phyloP scores from a whole-genome alignment of 2,113 vertebrate species.

The Numida meleagris region DNA sequence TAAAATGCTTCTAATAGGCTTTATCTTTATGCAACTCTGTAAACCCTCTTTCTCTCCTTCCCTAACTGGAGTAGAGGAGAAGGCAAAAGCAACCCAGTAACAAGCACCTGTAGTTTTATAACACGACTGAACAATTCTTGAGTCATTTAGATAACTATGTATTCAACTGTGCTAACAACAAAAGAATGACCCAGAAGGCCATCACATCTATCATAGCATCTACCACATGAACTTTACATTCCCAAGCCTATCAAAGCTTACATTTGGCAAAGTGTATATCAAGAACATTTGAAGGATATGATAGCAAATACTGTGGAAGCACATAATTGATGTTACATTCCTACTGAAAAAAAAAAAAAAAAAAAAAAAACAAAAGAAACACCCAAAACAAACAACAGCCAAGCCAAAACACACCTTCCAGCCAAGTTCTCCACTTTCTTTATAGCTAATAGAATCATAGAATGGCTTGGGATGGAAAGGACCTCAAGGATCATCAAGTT shows the following conservation, averaged over 20 bases:
- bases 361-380: too few relatives aligned
- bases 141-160: neutral
- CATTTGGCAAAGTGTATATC: neutral
- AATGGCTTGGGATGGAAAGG: too few relatives aligned
- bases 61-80: neutral
- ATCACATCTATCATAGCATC: neutral
- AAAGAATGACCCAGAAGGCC: neutral
- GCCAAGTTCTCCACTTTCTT: neutral
- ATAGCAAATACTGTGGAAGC: neutral
- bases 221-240: neutral
- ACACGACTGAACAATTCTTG: neutral
- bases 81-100: fast-evolving
- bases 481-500: too few relatives aligned
- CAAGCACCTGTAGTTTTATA: neutral
- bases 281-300: neutral
- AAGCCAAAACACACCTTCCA: neutral
- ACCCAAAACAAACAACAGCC: neutral
- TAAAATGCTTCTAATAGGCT: neutral
- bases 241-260: neutral
- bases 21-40: neutral
- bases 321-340: neutral
- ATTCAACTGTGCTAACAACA: neutral
- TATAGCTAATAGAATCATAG: neutral
- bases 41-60: neutral
- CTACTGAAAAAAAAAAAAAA: neutral